phyloP scores from a whole-genome alignment of 2,113 vertebrate genomes.

The Clarias magur region DNA sequence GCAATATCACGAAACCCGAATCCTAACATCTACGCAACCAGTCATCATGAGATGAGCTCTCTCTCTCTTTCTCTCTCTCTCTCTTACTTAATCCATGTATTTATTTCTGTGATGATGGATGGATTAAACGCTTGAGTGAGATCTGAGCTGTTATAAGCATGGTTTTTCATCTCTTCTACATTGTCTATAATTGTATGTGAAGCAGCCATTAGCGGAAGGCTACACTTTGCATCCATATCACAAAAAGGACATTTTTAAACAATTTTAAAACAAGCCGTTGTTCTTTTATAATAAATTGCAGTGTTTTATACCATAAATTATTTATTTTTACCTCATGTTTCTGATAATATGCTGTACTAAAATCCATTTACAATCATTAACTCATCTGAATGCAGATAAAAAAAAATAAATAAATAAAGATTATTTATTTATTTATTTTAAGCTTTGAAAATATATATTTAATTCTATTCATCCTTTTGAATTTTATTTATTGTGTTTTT shows the following conservation, averaged over 20 bases:
- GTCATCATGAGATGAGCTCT: neutral
- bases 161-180: neutral
- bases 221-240: neutral
- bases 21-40: neutral
- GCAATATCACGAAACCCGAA: neutral
- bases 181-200: neutral
- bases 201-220: neutral
- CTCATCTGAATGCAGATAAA: neutral
- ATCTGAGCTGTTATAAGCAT: neutral
- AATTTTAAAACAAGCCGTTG: neutral
- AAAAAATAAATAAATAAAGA: no score
- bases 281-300: neutral
- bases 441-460: neutral
- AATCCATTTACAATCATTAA: neutral
- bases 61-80: slow-evolving; percentile 15
- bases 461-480: neutral
- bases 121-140: neutral
- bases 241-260: neutral
- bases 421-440: neutral
- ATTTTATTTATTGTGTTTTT: neutral
- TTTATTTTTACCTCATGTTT: neutral
- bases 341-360: neutral
- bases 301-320: neutral
- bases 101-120: slow-evolving; percentile 29
- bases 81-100: slow-evolving; percentile 27